Conservation (phyloP, 2,797 vertebrate species). For the Enoplosus armatus region DNA sequence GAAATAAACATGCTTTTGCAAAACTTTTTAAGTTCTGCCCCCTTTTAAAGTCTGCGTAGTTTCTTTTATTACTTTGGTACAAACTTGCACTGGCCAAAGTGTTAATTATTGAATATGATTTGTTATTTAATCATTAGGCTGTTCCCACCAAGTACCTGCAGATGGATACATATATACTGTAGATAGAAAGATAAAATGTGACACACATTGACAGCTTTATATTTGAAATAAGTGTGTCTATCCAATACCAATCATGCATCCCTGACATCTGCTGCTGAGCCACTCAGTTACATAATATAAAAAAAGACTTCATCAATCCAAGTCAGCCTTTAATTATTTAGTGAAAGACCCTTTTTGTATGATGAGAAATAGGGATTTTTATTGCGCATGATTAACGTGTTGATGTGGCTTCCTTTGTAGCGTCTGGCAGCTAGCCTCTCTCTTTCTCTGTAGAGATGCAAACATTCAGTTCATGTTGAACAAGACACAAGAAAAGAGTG, state of each 20-base stretch:
- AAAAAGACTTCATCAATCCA: slow-evolving; percentile 60
- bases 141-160: too few relatives aligned
- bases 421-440: slow-evolving; percentile 57
- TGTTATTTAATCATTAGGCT: slow-evolving; percentile 14
- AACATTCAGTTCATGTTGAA: slow-evolving; percentile 75
- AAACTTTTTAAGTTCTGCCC: background rate
- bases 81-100: background rate
- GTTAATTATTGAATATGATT: slow-evolving; percentile 8
- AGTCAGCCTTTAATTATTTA: slow-evolving; percentile 71
- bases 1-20: background rate
- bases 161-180: too few relatives aligned
- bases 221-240: slow-evolving; percentile 43
- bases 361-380: slow-evolving; percentile 52
- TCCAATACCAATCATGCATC: slow-evolving; percentile 43
- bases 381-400: slow-evolving; percentile 67
- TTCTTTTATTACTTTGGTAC: background rate
- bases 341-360: slow-evolving; percentile 62
- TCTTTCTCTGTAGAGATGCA: slow-evolving; percentile 50
- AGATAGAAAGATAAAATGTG: slow-evolving; percentile 23
- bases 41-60: background rate
- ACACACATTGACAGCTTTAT: slow-evolving; percentile 37
- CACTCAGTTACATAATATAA: slow-evolving; percentile 53
- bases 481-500: slow-evolving; percentile 74
- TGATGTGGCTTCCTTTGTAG: slow-evolving; percentile 66
- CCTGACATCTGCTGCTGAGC: slow-evolving; percentile 49